These are phyloP conservation scores for Sebastes cheni DNA, from an alignment of 2,797 vertebrate species.

Conservation along the genomic window DNA sequence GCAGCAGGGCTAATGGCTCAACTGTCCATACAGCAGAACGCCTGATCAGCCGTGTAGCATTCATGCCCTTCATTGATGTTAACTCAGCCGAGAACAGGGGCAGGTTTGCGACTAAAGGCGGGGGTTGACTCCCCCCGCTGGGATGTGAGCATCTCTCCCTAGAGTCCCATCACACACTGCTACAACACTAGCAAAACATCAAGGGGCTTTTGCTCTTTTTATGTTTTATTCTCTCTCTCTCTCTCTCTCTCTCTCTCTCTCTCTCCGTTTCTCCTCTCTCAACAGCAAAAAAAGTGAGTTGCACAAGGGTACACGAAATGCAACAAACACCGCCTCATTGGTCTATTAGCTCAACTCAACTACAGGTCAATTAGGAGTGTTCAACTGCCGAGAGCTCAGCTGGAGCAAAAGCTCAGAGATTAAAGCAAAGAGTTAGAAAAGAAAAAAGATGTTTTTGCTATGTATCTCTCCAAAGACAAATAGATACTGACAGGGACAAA, in stretches of 20 bases:
- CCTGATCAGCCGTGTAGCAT: constrained; percentile 51
- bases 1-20: background rate
- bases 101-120: constrained; percentile 53
- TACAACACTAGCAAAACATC: constrained; percentile 68
- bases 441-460: constrained; percentile 19
- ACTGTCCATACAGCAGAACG: constrained; percentile 35
- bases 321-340: constrained; percentile 54
- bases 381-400: constrained; percentile 56
- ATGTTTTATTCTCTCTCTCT: constrained; percentile 27
- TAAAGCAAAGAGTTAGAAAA: constrained; percentile 45
- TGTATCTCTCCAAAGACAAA: constrained; percentile 48
- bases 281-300: constrained; percentile 20
- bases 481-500: constrained; percentile 43
- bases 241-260: constrained; percentile 12
- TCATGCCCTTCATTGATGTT: constrained; percentile 50
- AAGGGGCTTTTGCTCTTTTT: constrained; percentile 60
- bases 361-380: constrained; percentile 67
- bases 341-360: constrained; percentile 61
- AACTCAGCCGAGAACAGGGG: constrained; percentile 45
- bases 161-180: constrained; percentile 65
- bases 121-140: constrained; percentile 56
- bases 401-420: constrained; percentile 58
- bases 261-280: constrained; percentile 28
- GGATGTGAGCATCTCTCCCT: constrained; percentile 67
- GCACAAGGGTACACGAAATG: constrained; percentile 33